These are phyloP conservation scores for Papilio elwesi DNA, from an alignment of 2,888 invertebrate species.

Conservation along the genomic window DNA sequence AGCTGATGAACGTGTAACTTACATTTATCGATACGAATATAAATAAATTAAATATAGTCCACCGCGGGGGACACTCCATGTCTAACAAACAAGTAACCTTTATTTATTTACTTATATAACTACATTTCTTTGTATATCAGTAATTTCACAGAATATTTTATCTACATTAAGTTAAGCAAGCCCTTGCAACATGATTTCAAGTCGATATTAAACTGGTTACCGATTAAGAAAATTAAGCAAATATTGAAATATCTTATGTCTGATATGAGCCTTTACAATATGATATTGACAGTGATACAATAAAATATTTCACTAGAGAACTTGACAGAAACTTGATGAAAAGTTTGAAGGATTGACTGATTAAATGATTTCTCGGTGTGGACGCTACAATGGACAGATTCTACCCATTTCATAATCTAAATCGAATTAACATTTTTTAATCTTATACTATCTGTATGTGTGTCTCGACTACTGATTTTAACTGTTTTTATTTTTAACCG, in stretches of 20 bases:
- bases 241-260: slow-evolving; percentile 1
- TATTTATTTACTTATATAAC: slow-evolving; percentile 61
- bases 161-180: slow-evolving; percentile 56
- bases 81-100: slow-evolving; percentile 55
- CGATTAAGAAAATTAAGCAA: slow-evolving; percentile 9
- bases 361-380: too few relatives aligned
- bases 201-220: slow-evolving; percentile 41
- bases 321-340: too few relatives aligned
- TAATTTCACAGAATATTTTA: slow-evolving; percentile 50
- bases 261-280: not conserved
- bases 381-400: too few relatives aligned
- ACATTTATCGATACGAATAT: slow-evolving; percentile 55
- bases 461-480: too few relatives aligned
- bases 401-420: too few relatives aligned
- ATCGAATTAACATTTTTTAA: too few relatives aligned
- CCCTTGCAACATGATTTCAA: slow-evolving; percentile 56
- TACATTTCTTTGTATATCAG: slow-evolving; percentile 37
- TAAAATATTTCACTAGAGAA: too few relatives aligned
- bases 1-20: slow-evolving; percentile 50
- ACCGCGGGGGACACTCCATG: slow-evolving; percentile 59
- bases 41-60: slow-evolving; percentile 53
- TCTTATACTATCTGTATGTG: too few relatives aligned
- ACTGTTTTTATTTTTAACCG: too few relatives aligned
- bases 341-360: too few relatives aligned
- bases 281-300: not conserved